Percentiles rank a stretch among this genome's conserved stretches.
These are phyloP conservation scores for Dimorphilus gyrociliatus DNA, from an alignment of 2,888 invertebrate species.

Conservation along the genomic window DNA sequence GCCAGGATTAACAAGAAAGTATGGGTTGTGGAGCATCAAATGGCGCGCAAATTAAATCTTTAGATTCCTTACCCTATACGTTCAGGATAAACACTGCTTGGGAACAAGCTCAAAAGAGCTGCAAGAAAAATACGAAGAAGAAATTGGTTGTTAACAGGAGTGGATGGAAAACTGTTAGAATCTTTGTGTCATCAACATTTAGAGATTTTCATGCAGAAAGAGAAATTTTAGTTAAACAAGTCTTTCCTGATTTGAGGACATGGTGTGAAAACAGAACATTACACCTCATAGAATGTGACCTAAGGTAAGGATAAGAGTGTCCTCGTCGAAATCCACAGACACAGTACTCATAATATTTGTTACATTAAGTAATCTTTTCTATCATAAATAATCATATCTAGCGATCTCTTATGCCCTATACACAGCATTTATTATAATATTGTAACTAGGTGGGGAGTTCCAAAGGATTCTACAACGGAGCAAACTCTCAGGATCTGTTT, in stretches of 20 bases:
- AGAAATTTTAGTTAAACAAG: slow-evolving; percentile 27
- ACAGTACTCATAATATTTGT: not conserved
- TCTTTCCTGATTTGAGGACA: slow-evolving; percentile 12
- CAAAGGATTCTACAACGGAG: slow-evolving; percentile 13
- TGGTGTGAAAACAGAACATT: slow-evolving; percentile 11
- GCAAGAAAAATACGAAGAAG: not conserved
- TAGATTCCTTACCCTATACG: too few species aligned
- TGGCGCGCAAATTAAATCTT: too few species aligned
- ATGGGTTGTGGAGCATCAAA: too few species aligned
- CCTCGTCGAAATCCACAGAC: not conserved
- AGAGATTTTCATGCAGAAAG: slow-evolving; percentile 32
- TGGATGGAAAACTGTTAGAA: slow-evolving; percentile 25
- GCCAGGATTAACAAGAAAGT: too few species aligned
- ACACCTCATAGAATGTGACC: slow-evolving; percentile 14
- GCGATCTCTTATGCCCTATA: too few species aligned
- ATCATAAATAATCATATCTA: too few species aligned
- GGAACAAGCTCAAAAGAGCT: too few species aligned
- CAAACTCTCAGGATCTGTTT: slow-evolving; percentile 16
- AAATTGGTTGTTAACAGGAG: slow-evolving; percentile 9
- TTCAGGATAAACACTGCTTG: too few species aligned
- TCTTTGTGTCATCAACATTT: slow-evolving; percentile 36
- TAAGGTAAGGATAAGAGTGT: slow-evolving; percentile 11
- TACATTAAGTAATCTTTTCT: not conserved
- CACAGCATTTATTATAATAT: too few species aligned
- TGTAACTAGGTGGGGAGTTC: slow-evolving; percentile 12